These are phyloP conservation scores for Penaeus vannamei DNA, from an alignment of 1,140 invertebrate species.

Conservation along the genomic window DNA sequence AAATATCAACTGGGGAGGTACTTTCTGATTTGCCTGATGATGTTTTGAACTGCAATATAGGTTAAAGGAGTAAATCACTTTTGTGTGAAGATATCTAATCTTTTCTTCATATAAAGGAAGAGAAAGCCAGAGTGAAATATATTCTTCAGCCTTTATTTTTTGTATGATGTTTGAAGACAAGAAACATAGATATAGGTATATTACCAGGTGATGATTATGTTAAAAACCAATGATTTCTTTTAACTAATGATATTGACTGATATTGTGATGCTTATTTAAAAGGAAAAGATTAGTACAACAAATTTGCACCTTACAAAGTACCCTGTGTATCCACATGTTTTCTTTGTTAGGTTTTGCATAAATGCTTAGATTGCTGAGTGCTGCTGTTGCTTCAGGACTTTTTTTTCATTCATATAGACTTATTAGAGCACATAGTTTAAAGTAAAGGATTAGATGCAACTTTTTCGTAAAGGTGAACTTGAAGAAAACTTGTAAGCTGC, in stretches of 20 bases:
- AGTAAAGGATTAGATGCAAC: neutral
- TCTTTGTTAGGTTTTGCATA: slow-evolving; percentile 7
- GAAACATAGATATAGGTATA: slow-evolving; percentile 9
- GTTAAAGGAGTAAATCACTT: slow-evolving; percentile 17
- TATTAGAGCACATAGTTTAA: neutral
- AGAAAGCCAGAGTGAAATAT: slow-evolving; percentile 19
- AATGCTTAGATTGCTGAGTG: slow-evolving; percentile 13
- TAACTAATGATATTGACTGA: slow-evolving; percentile 13
- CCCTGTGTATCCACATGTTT: slow-evolving; percentile 43
- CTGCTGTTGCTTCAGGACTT: slow-evolving; percentile 31
- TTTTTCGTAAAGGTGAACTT: no score
- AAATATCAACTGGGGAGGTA: no score
- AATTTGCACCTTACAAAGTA: slow-evolving; percentile 36
- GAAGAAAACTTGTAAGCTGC: no score
- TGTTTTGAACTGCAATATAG: no score
- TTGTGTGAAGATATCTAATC: neutral
- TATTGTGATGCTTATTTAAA: neutral
- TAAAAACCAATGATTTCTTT: neutral
- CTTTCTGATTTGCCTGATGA: no score
- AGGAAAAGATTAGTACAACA: slow-evolving; percentile 46
- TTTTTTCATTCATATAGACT: slow-evolving; percentile 24
- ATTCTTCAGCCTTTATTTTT: slow-evolving; percentile 39
- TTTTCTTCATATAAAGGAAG: slow-evolving; percentile 2
- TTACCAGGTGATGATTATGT: neutral
- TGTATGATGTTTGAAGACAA: slow-evolving; percentile 28